A percentile compares a stretch with the other conserved stretches of the same genome.
Evolutionary conservation across 1,140 invertebrate species (phyloP).

Genomic region (Hyposmocoma kahamanoa): DNA sequence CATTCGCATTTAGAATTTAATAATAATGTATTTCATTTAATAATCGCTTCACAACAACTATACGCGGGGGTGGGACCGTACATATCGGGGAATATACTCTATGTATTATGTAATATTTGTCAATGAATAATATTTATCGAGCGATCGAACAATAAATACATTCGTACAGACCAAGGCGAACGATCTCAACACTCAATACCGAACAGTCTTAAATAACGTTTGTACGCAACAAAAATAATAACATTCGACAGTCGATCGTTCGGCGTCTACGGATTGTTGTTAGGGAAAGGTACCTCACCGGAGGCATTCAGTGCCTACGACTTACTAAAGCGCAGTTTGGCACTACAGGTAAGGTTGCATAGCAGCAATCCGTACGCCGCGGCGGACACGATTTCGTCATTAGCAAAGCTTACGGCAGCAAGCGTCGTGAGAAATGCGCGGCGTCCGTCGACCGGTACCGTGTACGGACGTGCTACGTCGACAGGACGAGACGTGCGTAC

Average conservation of each 20-base stretch:
- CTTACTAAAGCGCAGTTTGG: too few species aligned
- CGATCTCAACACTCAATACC: constrained; percentile 57
- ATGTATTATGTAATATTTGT: constrained; percentile 26
- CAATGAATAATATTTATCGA: constrained; percentile 10
- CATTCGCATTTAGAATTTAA: constrained; percentile 59
- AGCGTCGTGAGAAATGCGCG: constrained; percentile 63
- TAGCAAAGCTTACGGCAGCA: constrained; percentile 67
- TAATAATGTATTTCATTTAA: constrained; percentile 34
- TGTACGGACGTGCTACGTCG: too few species aligned
- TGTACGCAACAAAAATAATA: constrained; percentile 68
- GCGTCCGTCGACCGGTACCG: constrained; percentile 23
- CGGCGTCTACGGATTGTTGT: background rate
- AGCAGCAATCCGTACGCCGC: too few species aligned
- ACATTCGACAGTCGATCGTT: constrained; percentile 34
- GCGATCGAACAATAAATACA: constrained; percentile 48
- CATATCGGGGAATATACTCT: constrained; percentile 33
- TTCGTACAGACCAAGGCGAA: constrained; percentile 38
- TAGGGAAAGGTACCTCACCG: too few species aligned
- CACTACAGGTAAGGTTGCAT: too few species aligned
- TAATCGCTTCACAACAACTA: constrained; percentile 51
- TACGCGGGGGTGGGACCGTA: constrained; percentile 48
- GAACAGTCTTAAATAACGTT: constrained; percentile 68
- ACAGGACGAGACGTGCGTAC: background rate
- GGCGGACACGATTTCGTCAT: constrained; percentile 55
- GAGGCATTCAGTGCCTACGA: too few species aligned